phyloP scores from a whole-genome alignment of 1,140 invertebrate species.

The Bombus huntii region DNA sequence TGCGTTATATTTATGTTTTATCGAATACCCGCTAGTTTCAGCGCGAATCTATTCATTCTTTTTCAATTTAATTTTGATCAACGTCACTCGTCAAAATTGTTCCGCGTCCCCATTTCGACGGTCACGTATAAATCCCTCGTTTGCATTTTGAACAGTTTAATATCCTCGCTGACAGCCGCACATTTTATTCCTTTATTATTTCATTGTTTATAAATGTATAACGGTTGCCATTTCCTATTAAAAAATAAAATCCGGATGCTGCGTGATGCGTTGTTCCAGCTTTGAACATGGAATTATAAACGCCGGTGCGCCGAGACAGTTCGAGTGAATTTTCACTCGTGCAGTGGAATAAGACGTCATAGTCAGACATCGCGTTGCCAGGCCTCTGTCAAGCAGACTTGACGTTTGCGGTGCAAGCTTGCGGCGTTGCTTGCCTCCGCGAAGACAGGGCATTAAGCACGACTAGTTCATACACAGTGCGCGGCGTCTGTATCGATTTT shows the following conservation, averaged over 20 bases:
- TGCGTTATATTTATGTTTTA: not conserved
- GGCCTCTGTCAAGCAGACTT: not conserved
- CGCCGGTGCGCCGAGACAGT: not conserved
- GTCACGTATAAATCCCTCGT: not conserved
- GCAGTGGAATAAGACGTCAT: constrained; percentile 1
- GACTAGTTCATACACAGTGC: not conserved
- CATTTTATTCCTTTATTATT: not conserved
- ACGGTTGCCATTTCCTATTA: not conserved
- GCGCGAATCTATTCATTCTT: not conserved
- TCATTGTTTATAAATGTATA: not conserved
- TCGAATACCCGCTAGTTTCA: not conserved
- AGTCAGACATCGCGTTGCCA: constrained; percentile 21
- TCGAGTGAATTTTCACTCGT: not conserved
- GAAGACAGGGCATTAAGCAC: constrained; percentile 1
- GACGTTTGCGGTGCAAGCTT: constrained; percentile 19
- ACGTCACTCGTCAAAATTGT: constrained; percentile 2
- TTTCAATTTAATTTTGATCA: constrained; percentile 9
- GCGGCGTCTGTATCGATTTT: not conserved
- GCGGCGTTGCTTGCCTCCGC: not conserved
- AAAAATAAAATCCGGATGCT: not conserved
- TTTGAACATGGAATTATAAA: not conserved
- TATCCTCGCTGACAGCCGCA: not conserved
- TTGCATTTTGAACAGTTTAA: constrained; percentile 12
- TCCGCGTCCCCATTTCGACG: not conserved
- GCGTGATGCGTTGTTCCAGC: not conserved